A percentile compares a stretch with the other conserved stretches of the same genome.
Evolutionary conservation across 2,113 vertebrate genomes (phyloP).

Genomic region (Hassar affinis): DNA sequence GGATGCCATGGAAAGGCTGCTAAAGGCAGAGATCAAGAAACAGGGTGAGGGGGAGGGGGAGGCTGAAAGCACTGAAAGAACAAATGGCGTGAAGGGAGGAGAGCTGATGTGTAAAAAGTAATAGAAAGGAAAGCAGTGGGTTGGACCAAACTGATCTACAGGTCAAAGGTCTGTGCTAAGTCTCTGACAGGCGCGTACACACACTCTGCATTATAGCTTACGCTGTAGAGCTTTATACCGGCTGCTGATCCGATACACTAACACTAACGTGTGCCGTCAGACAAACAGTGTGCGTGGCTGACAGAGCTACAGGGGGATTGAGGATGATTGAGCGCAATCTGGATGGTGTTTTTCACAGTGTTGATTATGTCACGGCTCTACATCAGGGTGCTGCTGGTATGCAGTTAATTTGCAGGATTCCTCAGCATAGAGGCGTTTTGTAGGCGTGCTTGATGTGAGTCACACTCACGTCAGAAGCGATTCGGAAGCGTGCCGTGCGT

Average conservation of each 20-base stretch:
- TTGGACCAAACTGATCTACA: not conserved
- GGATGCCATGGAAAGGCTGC: constrained; percentile 75
- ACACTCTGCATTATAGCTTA: not conserved
- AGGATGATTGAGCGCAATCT: too few species aligned
- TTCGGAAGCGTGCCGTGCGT: too few species aligned
- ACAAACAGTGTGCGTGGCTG: too few species aligned
- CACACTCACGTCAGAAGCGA: too few species aligned
- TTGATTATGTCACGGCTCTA: too few species aligned
- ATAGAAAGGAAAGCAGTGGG: not conserved
- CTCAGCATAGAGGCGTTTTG: too few species aligned
- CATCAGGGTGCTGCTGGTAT: too few species aligned
- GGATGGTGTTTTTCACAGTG: not conserved
- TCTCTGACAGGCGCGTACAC: not conserved
- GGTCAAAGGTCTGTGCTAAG: not conserved
- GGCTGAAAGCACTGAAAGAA: not conserved
- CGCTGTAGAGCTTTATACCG: not conserved
- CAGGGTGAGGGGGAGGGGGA: constrained; percentile 66
- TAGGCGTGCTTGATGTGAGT: too few species aligned
- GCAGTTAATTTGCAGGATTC: not conserved
- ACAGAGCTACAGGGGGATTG: too few species aligned
- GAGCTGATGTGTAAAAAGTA: not conserved
- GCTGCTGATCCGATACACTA: not conserved
- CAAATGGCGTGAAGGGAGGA: not conserved
- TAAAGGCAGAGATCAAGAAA: constrained; percentile 78
- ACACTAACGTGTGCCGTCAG: too few species aligned